Evolutionary conservation across 2,888 invertebrate genomes (phyloP).

Genomic region (Sepiola atlantica): DNA sequence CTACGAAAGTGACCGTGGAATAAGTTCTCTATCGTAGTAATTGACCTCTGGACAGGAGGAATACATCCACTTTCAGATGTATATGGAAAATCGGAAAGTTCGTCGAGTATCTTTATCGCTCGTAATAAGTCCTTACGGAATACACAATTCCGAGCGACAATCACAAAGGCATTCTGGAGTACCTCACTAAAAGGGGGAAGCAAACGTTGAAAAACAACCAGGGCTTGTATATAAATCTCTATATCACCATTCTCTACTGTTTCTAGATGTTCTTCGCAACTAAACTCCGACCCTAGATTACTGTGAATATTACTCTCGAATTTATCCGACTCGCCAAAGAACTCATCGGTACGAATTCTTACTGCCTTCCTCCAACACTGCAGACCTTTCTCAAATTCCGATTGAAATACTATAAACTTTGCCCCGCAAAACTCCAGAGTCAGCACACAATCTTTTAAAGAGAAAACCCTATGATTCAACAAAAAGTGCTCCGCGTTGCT

Average conservation of each 20-base stretch:
- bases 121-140: background rate
- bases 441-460: background rate
- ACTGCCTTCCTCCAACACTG: background rate
- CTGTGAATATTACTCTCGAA: background rate
- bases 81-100: background rate
- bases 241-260: background rate
- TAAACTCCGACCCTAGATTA: background rate
- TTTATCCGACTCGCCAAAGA: background rate
- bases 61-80: too few relatives aligned
- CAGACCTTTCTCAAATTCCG: background rate
- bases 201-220: background rate
- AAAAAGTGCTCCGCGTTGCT: background rate
- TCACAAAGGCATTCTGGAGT: background rate
- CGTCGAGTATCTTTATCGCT: background rate
- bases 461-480: background rate
- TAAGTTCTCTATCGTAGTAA: too few relatives aligned
- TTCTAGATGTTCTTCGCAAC: background rate
- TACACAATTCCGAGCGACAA: background rate
- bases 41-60: too few relatives aligned
- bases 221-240: background rate
- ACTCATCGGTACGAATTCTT: background rate
- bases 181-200: background rate
- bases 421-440: background rate
- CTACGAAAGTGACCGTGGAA: too few relatives aligned
- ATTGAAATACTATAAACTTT: background rate